These are phyloP conservation scores for Dryococelus australis DNA, from an alignment of 2,888 invertebrate species.

Conservation along the genomic window DNA sequence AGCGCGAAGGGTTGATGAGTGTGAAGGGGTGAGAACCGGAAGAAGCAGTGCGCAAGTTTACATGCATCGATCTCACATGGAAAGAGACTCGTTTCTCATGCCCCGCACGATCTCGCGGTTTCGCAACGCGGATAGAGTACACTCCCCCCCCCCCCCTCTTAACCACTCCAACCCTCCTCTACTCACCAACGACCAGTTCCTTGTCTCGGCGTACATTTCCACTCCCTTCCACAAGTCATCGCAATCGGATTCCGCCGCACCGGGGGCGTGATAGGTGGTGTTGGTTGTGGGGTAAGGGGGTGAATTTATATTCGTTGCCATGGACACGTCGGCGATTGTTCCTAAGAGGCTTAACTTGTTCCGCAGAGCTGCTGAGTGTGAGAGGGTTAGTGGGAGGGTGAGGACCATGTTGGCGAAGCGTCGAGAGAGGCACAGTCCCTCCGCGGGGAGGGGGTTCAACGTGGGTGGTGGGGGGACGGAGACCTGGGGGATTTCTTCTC, in stretches of 20 bases:
- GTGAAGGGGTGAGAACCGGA: not conserved
- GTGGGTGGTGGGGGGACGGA: not conserved
- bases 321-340: not conserved
- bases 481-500: not conserved
- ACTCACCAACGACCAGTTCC: not conserved
- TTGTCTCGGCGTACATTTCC: not conserved
- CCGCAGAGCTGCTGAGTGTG: not conserved
- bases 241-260: not conserved
- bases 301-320: conserved; percentile 6
- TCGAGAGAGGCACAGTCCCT: not conserved
- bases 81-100: not conserved
- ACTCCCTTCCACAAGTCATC: conserved; percentile 7
- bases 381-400: not conserved
- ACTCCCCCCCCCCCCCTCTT: not conserved
- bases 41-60: not conserved
- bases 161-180: not conserved
- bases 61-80: not conserved
- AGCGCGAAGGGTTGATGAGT: not conserved
- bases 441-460: not conserved
- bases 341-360: conserved; percentile 16
- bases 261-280: not conserved
- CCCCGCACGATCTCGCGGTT: not conserved
- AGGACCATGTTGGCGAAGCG: not conserved
- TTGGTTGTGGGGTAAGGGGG: not conserved
- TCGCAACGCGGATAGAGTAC: not conserved